Evolutionary conservation across 1,140 invertebrate species (phyloP), one percentile per base, ranked within the genome.

Genomic region (Campoletis sonorensis): DNA sequence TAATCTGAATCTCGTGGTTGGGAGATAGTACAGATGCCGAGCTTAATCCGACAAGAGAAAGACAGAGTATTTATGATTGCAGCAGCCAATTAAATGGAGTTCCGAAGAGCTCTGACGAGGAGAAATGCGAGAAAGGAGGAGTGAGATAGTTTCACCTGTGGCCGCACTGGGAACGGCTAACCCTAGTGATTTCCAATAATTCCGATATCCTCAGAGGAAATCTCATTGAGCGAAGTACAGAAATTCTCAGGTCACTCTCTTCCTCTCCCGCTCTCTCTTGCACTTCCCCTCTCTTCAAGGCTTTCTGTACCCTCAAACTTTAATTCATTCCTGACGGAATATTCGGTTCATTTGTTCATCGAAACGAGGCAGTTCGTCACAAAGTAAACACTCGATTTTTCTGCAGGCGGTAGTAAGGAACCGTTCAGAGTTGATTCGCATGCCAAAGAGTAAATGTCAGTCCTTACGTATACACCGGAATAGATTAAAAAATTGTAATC

Each of bases 161-260:
- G 72, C 23, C 75, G 37, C 75, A 51, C 27, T 27, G 27, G 54
- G n/a, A 77, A 54, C 16, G n/a, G 23, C 61, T 13, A 64, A 64
- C 23, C 79, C 61, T n/a, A 40, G 79, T 82, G 75, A 85, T 86
- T 84, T 86, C 84, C 84, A 86, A 87, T 87, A 86, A 86, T 84
- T 82, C 83, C 78, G 64, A 85, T 86, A 86, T 83, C 84, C 79
- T 71, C 80, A 61, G 58, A 81, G 77, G 78, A 80, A 84, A 81
- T 79, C 80, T 26, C 23, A 84, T 84, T 79, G 79, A 79, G 23
- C 33, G 11, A 72, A 33, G n/a, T 33, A 37, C 8, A 23, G 5
- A 78, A 81, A 33, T 23, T 27, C 61, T 64, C 23, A 13, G 61
- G 4, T 27, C 61, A 23, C 61, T 64, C 61, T 23, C 21, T 64